Evolutionary conservation across 2,797 vertebrate species (phyloP).

Genomic region (Emydoidea blandingii): DNA sequence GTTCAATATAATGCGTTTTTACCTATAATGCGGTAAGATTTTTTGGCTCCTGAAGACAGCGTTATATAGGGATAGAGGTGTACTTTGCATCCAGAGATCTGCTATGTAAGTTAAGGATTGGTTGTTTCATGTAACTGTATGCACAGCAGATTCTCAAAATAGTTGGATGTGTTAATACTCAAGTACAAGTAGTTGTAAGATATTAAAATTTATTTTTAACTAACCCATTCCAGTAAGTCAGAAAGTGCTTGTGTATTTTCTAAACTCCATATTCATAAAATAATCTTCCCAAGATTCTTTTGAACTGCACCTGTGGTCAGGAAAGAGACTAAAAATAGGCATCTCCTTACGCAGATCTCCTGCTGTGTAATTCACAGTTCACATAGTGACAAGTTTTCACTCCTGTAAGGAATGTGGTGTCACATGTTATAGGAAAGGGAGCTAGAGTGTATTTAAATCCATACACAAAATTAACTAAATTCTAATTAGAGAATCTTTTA

Average conservation of each 20-base stretch:
- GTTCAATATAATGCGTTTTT: no score
- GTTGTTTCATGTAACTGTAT: background rate
- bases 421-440: background rate
- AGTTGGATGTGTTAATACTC: background rate
- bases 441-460: background rate
- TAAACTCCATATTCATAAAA: background rate
- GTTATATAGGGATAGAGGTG: no score
- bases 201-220: background rate
- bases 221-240: background rate
- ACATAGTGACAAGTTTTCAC: background rate
- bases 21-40: no score
- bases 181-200: background rate
- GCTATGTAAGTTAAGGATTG: background rate
- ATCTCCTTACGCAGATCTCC: background rate
- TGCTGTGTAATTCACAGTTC: background rate
- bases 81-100: background rate
- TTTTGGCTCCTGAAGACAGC: no score
- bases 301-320: background rate
- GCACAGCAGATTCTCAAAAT: background rate
- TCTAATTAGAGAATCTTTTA: background rate
- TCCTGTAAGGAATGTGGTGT: background rate
- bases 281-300: background rate
- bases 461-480: background rate
- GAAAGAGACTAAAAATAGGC: background rate
- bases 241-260: background rate